A percentile compares a stretch with the other conserved stretches of the same genome.
These are phyloP conservation scores for Mylabris sibirica DNA, from an alignment of 2,888 invertebrate species.

Conservation along the genomic window DNA sequence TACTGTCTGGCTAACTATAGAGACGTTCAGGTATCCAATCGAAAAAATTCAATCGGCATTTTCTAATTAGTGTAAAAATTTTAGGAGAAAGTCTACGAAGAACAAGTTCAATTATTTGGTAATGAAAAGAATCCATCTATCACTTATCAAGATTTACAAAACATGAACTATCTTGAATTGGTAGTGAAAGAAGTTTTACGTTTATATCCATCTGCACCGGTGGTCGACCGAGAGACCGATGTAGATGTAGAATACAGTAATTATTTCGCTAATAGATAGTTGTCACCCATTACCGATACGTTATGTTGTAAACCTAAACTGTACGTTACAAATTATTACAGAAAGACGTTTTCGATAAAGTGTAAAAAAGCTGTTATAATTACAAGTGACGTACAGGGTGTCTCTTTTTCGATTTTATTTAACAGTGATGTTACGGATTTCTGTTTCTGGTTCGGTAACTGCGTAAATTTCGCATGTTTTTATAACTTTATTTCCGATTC, in stretches of 20 bases:
- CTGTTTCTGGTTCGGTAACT: no score
- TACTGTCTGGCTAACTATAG: slow-evolving; percentile 55
- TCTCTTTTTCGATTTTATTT: not conserved
- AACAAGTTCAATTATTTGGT: slow-evolving; percentile 53
- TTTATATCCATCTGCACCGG: slow-evolving; percentile 44
- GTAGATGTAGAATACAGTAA: slow-evolving; percentile 33
- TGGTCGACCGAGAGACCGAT: slow-evolving; percentile 35
- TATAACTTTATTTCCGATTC: no score
- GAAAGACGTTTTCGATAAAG: no score
- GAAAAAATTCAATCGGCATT: no score
- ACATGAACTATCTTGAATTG: slow-evolving; percentile 46
- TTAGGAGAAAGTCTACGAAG: slow-evolving; percentile 54
- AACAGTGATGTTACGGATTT: not conserved
- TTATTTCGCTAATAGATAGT: no score
- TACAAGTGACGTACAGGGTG: no score
- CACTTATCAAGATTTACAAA: slow-evolving; percentile 43
- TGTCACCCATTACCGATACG: no score
- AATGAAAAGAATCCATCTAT: slow-evolving; percentile 34
- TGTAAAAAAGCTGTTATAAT: no score
- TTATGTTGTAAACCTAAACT: no score
- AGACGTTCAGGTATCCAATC: slow-evolving; percentile 41
- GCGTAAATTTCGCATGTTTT: no score
- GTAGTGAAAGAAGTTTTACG: slow-evolving; percentile 45
- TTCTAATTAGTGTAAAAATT: slow-evolving; percentile 25
- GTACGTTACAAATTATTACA: no score